Base-by-base conservation (phyloP, 2,888 invertebrate genomes). In the Zeuzera pyrina region DNA sequence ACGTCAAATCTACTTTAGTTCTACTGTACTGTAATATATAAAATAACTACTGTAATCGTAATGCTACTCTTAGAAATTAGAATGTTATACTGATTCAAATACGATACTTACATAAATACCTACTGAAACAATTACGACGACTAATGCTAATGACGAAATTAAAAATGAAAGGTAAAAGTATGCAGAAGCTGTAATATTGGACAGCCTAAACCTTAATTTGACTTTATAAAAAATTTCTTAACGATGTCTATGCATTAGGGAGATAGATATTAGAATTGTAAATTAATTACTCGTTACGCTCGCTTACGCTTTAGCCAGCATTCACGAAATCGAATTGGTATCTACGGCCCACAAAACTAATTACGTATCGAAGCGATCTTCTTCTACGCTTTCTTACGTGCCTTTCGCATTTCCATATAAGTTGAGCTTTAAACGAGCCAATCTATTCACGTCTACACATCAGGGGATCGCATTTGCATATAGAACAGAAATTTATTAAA, bases 381-480 rank as follows among this genome's bases (percentile, higher is more conserved):
- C 77, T 76, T 76, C 67, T 58, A 66, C 76, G 74, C 67, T 81
- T 83, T 81, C 81, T 81, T 81, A 78, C 79, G 76, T 81, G 77
- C 81, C 78, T 79, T 81, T 79, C 76, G 67, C 64, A 81, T 81
- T 81, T 77, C 78, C 83, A 81, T 81, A 81, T 81, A 83, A 81
- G 81, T 81, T 79, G 81, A 79, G 83, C 70, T 78, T 76, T 81
- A 83, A 83, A 81, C 81, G 83, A 77, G 69, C 83, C 81, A 83
- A 83, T 83, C 81, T 83, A 83, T 83, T 83, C 81, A 78, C 79
- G 83, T 81, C 83, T 83, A 81, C 81, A 83, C 81, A 83, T 83
- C 81, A 81, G 78, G 78, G 78, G 76, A 76, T 70, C 78, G 66
- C 73, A 83, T 83, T 83, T 83, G 81, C 83, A 81, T 83, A 81